Evolutionary conservation across 2,113 vertebrate genomes (phyloP).

Genomic region (Nansenia antarctica): DNA sequence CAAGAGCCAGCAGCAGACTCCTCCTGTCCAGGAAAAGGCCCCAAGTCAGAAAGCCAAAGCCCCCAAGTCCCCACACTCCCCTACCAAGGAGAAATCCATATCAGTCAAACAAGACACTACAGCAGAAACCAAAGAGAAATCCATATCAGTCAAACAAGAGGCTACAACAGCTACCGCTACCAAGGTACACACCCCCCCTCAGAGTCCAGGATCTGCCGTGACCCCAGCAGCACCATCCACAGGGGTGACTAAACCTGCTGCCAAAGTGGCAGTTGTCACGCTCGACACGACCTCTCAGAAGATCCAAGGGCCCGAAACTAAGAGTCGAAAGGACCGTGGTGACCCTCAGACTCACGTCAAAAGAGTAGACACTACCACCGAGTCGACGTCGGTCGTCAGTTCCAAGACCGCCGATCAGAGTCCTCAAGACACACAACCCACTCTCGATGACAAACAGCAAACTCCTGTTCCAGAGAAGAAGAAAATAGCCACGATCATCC

Average conservation of each 20-base stretch:
- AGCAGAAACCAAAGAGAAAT: neutral
- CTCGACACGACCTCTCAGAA: neutral
- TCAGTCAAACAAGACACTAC: neutral
- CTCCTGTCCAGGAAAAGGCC: no score
- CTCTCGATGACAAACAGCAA: neutral
- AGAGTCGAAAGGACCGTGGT: neutral
- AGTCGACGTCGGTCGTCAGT: neutral
- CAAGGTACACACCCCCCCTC: neutral
- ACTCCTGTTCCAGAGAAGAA: conserved; percentile 18
- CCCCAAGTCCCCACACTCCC: neutral
- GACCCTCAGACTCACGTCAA: neutral
- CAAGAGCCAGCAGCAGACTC: conserved; percentile 22
- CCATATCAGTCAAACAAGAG: neutral
- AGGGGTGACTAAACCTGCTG: neutral
- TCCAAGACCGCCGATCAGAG: neutral
- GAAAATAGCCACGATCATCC: conserved; percentile 41
- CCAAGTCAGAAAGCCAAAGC: neutral
- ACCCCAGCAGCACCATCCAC: neutral
- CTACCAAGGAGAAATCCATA: neutral
- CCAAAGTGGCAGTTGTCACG: neutral
- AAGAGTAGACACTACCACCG: neutral
- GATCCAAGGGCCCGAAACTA: neutral
- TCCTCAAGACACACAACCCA: neutral
- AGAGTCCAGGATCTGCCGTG: neutral
- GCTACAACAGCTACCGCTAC: neutral